Evolutionary conservation across 2,888 invertebrate species (phyloP).

Genomic region (Drosophila testacea): DNA sequence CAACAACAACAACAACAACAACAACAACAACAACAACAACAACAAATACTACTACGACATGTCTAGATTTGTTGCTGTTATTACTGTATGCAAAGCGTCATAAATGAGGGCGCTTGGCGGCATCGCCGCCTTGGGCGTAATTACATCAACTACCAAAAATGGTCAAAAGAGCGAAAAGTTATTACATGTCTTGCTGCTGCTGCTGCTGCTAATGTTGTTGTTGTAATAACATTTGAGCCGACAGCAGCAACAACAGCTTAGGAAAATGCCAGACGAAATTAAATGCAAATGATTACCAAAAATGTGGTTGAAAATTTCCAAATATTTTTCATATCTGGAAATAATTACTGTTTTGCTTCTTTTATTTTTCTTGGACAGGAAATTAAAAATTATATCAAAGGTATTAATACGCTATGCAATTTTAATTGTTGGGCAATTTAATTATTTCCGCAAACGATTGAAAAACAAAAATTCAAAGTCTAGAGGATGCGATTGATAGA

Average conservation of each 20-base stretch:
- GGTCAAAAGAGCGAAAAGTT: slow-evolving; percentile 74
- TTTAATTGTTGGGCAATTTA: slow-evolving; percentile 25
- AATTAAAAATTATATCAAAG: slow-evolving; percentile 30
- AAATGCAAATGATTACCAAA: slow-evolving; percentile 52
- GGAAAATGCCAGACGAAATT: slow-evolving; percentile 47
- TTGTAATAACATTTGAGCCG: slow-evolving; percentile 30
- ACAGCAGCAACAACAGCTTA: slow-evolving; percentile 21
- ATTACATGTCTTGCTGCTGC: slow-evolving; percentile 51
- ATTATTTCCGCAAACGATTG: background rate
- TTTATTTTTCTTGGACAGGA: slow-evolving; percentile 31
- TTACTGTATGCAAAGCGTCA: slow-evolving; percentile 70
- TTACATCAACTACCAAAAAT: slow-evolving; percentile 73
- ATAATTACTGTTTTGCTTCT: background rate
- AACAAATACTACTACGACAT: slow-evolving; percentile 21
- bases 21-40: slow-evolving; percentile 34
- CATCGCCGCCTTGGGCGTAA: slow-evolving; percentile 68
- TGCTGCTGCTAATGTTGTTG: slow-evolving; percentile 49
- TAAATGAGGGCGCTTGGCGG: slow-evolving; percentile 70
- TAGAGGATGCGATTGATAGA: background rate
- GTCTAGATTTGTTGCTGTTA: slow-evolving; percentile 39
- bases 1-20: slow-evolving; percentile 30
- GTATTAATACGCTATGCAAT: slow-evolving; percentile 17
- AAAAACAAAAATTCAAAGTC: background rate
- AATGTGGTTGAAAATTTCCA: slow-evolving; percentile 40
- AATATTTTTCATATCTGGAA: slow-evolving; percentile 27